A percentile compares a stretch with the other conserved stretches of the same genome.
Conservation (phyloP, 2,797 vertebrate genomes). For the Hephaestus fuliginosus region DNA sequence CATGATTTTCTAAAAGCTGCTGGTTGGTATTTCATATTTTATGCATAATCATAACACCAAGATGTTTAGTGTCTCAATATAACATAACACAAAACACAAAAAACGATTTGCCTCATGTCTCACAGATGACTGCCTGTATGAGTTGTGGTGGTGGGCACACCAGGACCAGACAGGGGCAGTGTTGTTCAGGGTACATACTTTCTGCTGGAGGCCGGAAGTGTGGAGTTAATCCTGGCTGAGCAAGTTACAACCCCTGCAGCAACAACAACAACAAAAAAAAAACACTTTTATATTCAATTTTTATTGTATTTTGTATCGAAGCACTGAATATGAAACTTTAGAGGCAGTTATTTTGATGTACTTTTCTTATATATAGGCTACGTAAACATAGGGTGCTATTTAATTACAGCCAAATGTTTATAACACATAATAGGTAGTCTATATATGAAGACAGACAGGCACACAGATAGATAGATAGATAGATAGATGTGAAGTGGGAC, state of each 20-base stretch:
- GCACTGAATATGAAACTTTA: no score
- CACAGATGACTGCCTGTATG: no score
- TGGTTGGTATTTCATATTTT: background rate
- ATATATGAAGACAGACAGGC: no score
- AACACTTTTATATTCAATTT: background rate
- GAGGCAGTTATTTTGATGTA: background rate
- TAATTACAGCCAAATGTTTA: background rate
- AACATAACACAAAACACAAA: no score
- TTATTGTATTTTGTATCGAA: background rate
- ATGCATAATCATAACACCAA: background rate
- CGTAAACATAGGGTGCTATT: background rate
- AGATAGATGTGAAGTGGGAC: background rate
- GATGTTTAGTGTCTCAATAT: no score
- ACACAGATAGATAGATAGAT: no score
- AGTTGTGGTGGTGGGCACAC: background rate
- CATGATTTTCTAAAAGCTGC: background rate
- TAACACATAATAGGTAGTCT: background rate
- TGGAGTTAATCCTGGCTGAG: background rate
- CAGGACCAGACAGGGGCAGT: constrained; percentile 48
- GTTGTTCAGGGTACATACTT: constrained; percentile 10
- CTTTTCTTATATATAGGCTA: no score
- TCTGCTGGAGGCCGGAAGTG: constrained; percentile 34
- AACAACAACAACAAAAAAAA: background rate
- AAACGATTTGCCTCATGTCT: no score
- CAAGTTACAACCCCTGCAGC: background rate